Percentiles rank a stretch among this genome's conserved stretches.
Conservation (phyloP, 2,113 vertebrate genomes). For the Tringa solitaria region DNA sequence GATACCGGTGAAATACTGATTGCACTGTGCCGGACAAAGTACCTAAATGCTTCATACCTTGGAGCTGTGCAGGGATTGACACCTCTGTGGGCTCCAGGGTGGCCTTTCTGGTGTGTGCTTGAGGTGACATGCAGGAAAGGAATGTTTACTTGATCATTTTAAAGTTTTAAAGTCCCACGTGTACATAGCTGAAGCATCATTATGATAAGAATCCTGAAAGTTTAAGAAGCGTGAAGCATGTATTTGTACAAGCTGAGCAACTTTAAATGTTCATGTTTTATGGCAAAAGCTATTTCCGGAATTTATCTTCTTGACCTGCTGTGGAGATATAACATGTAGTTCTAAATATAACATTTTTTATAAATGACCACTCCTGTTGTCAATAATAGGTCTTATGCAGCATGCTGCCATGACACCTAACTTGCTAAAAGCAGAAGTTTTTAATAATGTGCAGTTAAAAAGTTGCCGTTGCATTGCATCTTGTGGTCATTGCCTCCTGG, state of each 20-base stretch:
- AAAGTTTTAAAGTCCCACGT: not conserved
- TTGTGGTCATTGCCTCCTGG: not conserved
- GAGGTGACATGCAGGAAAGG: not conserved
- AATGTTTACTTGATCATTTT: not conserved
- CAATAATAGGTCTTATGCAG: not conserved
- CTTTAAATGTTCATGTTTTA: not conserved
- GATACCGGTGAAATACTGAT: not conserved
- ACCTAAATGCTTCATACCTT: not conserved
- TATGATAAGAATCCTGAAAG: not conserved
- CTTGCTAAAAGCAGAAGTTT: not conserved
- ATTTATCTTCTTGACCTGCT: not conserved
- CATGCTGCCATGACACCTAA: not conserved
- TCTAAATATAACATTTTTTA: not conserved
- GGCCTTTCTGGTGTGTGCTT: not conserved
- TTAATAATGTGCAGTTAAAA: not conserved
- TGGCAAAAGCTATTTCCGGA: not conserved
- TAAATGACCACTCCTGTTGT: not conserved
- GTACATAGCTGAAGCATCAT: not conserved
- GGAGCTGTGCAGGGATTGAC: not conserved
- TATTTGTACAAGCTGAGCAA: not conserved
- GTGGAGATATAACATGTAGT: not conserved
- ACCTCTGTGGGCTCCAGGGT: not conserved
- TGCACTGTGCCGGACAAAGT: not conserved
- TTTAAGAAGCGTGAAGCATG: not conserved
- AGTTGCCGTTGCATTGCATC: not conserved